Evolutionary conservation across 2,888 invertebrate species (phyloP), one percentile per base, ranked within the genome.

Genomic region (Physocephala rufipes): DNA sequence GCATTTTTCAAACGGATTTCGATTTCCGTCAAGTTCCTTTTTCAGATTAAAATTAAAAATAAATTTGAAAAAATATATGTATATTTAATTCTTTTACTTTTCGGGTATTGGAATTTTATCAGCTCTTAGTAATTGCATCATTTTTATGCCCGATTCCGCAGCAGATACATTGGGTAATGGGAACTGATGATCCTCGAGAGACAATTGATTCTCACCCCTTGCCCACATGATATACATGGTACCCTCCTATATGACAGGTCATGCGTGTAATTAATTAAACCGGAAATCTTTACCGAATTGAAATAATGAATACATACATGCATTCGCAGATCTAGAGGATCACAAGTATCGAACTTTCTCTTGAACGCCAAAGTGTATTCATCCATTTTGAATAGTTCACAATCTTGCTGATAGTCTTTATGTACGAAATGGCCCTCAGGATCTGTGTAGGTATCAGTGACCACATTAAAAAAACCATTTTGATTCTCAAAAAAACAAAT

Each of bases 171-270:
- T 82, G 26, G 86, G 86, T 66, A 84, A 76, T 2, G 81, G 80
- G 67, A 85, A 82, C 77, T 85, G 84, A 76, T 84, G 82, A 76
- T 85, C 84, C 74, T 84, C 83, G 30, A 86, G 79, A 4, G 82
- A 77, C 12, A 95, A 83, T 28, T 91, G 92, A 71, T 93, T 93
- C n/a, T 87, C 85, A 0, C 95, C 96, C 76, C 90, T 89, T 0
- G 94, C 90, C 95, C 95, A 96, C 1, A 95, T 90, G 4, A 96
- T 86, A 83, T 96, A 95, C 72, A 94, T 94, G 36, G 96, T 96
- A 28, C 95, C 96, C 82, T 94, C 93, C 95, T 96, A 80, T 4
- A 80, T 79, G 0, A 13, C 12, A 26, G 53, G 16, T 21, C 5
- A n/a, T 19, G 21, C 5, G 21, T 36, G 63, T 76, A 58, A 69